phyloP scores from a whole-genome alignment of 2,888 invertebrate genomes.

The Cheilosia impressa region DNA sequence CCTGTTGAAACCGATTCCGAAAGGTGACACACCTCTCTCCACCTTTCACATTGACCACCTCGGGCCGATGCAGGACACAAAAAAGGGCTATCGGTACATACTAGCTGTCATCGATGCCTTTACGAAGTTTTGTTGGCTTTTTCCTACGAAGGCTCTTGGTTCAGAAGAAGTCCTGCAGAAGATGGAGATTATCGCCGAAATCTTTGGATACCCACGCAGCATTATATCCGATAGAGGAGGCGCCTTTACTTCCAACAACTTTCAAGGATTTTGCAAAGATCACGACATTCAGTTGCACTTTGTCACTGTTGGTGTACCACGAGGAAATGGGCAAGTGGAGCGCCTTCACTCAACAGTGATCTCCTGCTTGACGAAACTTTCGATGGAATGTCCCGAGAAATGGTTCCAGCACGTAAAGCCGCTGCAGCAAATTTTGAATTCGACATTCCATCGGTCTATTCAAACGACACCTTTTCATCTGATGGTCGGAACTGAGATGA shows the following conservation, averaged over 20 bases:
- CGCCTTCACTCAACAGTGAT: slow-evolving; percentile 74
- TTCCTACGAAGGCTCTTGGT: slow-evolving; percentile 57
- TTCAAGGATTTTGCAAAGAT: slow-evolving; percentile 52
- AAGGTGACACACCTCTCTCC: slow-evolving; percentile 78
- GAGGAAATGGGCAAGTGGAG: slow-evolving; percentile 70
- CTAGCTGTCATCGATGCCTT: slow-evolving; percentile 79
- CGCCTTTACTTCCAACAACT: slow-evolving; percentile 58
- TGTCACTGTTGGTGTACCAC: slow-evolving; percentile 51
- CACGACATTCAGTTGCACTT: slow-evolving; percentile 44
- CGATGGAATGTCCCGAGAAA: slow-evolving; percentile 68
- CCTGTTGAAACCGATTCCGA: slow-evolving; percentile 78
- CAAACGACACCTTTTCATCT: slow-evolving; percentile 77
- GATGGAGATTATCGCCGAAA: slow-evolving; percentile 49
- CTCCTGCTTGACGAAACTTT: slow-evolving; percentile 79
- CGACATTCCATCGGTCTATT: slow-evolving; percentile 71
- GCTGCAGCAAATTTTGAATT: slow-evolving; percentile 75
- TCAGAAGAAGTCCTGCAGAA: slow-evolving; percentile 63
- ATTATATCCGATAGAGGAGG: slow-evolving; percentile 57
- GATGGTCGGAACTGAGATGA: slow-evolving; percentile 73
- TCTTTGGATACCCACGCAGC: slow-evolving; percentile 56
- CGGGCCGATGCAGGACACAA: slow-evolving; percentile 77
- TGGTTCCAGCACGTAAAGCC: slow-evolving; percentile 76
- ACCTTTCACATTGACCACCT: slow-evolving; percentile 80
- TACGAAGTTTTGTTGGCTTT: slow-evolving; percentile 77
- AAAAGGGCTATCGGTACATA: slow-evolving; percentile 78